Evolutionary conservation across 2,113 vertebrate genomes (phyloP).

Genomic region (Pseudois nayaur): DNA sequence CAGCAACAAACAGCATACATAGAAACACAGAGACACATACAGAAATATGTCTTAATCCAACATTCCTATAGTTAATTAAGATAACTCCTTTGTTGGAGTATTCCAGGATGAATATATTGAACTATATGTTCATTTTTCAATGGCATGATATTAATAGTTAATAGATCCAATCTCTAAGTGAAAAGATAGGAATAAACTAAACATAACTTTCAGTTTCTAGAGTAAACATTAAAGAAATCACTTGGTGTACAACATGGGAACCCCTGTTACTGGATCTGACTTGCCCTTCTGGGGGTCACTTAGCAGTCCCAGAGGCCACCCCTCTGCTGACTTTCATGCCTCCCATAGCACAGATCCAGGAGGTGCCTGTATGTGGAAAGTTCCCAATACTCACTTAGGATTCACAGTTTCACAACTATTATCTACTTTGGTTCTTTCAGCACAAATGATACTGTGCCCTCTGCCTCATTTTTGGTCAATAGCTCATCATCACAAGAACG

Average conservation of each 20-base stretch:
- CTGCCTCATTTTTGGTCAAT: not conserved
- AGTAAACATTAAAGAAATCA: not conserved
- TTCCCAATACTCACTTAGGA: not conserved
- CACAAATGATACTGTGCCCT: not conserved
- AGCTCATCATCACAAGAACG: not conserved
- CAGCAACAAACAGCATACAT: not conserved
- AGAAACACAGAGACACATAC: not conserved
- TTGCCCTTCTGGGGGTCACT: not conserved
- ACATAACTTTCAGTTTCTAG: not conserved
- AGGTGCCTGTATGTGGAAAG: not conserved
- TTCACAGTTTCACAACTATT: not conserved
- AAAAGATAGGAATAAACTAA: not conserved
- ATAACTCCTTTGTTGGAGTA: not conserved
- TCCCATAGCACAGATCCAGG: fast-evolving
- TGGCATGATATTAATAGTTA: not conserved
- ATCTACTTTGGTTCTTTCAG: not conserved
- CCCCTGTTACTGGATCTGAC: too few relatives aligned
- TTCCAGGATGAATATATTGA: not conserved
- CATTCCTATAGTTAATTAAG: not conserved
- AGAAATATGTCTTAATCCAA: not conserved
- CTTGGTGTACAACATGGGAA: too few relatives aligned
- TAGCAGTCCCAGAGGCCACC: not conserved
- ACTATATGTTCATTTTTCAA: not conserved
- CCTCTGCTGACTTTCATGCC: not conserved
- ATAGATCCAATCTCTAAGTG: not conserved